Evolutionary conservation across 2,888 invertebrate genomes (phyloP).

Genomic region (Hypena proboscidalis): DNA sequence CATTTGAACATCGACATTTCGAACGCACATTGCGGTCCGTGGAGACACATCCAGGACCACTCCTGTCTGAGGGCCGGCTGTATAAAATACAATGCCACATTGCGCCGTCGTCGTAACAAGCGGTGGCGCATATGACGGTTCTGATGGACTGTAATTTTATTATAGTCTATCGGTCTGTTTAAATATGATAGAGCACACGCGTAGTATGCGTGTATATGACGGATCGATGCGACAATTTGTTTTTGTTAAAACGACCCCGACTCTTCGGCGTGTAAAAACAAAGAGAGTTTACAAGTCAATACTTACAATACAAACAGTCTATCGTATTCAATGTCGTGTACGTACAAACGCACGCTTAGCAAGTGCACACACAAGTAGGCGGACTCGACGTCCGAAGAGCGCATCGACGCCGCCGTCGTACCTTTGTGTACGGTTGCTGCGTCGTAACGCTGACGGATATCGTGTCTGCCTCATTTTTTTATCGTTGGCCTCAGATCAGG

Average conservation of each 20-base stretch:
- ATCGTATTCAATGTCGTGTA: too few relatives aligned
- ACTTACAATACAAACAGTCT: too few relatives aligned
- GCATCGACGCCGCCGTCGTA: slow-evolving; percentile 22
- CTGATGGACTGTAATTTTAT: slow-evolving; percentile 10
- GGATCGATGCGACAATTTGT: neutral
- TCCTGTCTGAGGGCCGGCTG: slow-evolving; percentile 78
- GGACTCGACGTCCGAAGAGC: slow-evolving; percentile 10
- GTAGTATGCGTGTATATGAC: neutral
- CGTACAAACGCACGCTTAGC: too few relatives aligned
- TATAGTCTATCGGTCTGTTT: slow-evolving; percentile 24
- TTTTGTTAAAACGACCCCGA: neutral
- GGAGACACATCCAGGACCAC: slow-evolving; percentile 75
- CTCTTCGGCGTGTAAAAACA: too few relatives aligned
- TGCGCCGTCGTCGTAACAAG: too few relatives aligned
- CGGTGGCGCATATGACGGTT: slow-evolving; percentile 35
- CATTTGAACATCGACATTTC: slow-evolving; percentile 86
- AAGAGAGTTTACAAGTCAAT: too few relatives aligned
- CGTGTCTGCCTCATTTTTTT: slow-evolving; percentile 41
- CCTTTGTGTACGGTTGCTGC: slow-evolving; percentile 20
- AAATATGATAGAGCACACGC: too few relatives aligned
- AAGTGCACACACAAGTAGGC: slow-evolving; percentile 13
- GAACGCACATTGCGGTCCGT: slow-evolving; percentile 86
- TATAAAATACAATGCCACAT: slow-evolving; percentile 37
- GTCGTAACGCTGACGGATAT: slow-evolving; percentile 42
- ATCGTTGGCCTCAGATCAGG: slow-evolving; percentile 72